phyloP scores from a whole-genome alignment of 2,113 vertebrate genomes.

The Oreochromis spilurus region DNA sequence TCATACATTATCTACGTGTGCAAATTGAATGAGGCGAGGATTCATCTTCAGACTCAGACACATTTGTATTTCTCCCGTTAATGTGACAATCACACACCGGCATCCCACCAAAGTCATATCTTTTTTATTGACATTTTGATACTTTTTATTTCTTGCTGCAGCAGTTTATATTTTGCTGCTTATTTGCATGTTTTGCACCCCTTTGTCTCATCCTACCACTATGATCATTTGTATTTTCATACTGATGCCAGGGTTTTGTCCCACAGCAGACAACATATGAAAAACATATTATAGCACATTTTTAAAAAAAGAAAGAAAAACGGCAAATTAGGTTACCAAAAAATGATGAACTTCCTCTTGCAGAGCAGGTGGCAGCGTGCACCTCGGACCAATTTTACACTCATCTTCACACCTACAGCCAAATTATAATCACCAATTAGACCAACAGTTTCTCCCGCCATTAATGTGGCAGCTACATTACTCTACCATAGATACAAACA shows the following conservation, averaged over 20 bases:
- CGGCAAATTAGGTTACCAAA: not conserved
- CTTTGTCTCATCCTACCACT: not conserved
- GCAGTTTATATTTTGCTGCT: not conserved
- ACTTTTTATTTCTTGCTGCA: not conserved
- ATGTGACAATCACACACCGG: not conserved
- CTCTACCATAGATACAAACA: not conserved
- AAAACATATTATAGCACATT: not conserved
- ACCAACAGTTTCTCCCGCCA: accelerated
- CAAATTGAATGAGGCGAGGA: constrained; percentile 22
- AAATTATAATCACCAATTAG: not conserved
- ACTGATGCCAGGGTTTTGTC: not conserved
- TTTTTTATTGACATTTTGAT: not conserved
- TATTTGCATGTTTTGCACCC: not conserved
- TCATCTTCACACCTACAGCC: not conserved
- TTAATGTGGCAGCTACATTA: not conserved
- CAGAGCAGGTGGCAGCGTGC: not conserved
- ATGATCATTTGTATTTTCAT: not conserved
- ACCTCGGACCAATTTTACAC: not conserved
- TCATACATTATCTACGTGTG: constrained; percentile 28
- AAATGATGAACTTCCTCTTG: not conserved
- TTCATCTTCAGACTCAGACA: not conserved
- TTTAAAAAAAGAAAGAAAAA: not conserved
- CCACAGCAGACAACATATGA: not conserved
- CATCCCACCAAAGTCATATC: not conserved
- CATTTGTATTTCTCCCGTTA: not conserved